Evolutionary conservation across 2,113 vertebrate species (phyloP).

Genomic region (Catagonus wagneri): DNA sequence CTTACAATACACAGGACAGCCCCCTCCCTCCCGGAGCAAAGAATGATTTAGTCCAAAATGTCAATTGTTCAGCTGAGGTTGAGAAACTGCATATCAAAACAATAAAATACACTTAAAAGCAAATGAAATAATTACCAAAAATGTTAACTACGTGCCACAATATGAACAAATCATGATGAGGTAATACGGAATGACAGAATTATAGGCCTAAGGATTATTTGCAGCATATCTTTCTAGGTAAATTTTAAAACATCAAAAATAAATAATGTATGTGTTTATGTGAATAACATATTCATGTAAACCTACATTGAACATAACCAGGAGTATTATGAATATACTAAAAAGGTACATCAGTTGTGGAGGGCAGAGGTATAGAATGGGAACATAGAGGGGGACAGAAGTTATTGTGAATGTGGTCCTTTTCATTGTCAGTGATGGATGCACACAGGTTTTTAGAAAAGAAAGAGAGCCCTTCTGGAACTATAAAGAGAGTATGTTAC

Average conservation of each 20-base stretch:
- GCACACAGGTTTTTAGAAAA: not conserved
- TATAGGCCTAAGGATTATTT: not conserved
- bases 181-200: not conserved
- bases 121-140: not conserved
- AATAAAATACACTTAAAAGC: not conserved
- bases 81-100: not conserved
- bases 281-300: not conserved
- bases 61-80: not conserved
- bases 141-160: not conserved
- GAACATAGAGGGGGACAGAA: not conserved
- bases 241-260: not conserved
- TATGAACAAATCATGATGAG: not conserved
- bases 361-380: not conserved
- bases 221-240: not conserved
- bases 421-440: not conserved
- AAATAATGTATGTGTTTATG: not conserved
- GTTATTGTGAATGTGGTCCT: not conserved
- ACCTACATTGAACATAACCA: not conserved
- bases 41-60: not conserved
- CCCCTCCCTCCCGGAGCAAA: not conserved
- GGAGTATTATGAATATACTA: not conserved
- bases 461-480: not conserved
- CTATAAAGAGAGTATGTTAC: not conserved
- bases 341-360: not conserved
- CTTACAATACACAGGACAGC: accelerated